phyloP scores from a whole-genome alignment of 2,888 invertebrate species.

The Lutraria lutraria region DNA sequence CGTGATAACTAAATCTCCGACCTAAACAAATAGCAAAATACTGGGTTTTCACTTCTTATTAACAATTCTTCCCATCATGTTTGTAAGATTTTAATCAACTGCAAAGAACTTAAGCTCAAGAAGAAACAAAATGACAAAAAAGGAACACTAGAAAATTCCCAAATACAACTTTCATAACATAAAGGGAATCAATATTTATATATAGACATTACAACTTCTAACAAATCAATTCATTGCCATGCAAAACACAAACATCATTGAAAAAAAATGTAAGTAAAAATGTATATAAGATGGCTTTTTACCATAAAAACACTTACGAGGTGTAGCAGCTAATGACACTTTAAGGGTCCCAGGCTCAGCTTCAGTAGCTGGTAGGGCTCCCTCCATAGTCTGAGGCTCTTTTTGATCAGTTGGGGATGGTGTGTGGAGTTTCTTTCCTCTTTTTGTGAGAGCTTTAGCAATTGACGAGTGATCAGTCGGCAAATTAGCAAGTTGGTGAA shows the following conservation, averaged over 20 bases:
- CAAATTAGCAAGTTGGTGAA: slow-evolving; percentile 98
- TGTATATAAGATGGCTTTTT: neutral
- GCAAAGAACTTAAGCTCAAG: no score
- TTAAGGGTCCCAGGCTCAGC: slow-evolving; percentile 92
- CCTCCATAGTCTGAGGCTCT: slow-evolving; percentile 85
- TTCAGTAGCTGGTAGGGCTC: slow-evolving; percentile 85
- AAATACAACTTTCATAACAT: no score
- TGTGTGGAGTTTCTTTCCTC: slow-evolving; percentile 83
- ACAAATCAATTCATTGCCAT: neutral
- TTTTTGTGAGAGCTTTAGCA: slow-evolving; percentile 90
- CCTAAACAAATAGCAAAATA: no score
- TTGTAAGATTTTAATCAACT: no score
- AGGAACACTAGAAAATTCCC: no score
- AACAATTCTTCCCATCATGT: no score
- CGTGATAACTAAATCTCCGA: no score
- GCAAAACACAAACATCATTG: slow-evolving; percentile 1
- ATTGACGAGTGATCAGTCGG: slow-evolving; percentile 97
- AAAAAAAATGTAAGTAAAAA: neutral
- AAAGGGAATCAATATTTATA: no score
- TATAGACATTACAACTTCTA: no score
- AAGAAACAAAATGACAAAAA: no score
- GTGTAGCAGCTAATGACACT: slow-evolving; percentile 95
- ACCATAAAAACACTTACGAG: slow-evolving; percentile 89
- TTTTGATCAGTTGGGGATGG: slow-evolving; percentile 76
- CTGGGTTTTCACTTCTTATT: no score